Percentiles rank a stretch among this genome's conserved stretches.
Evolutionary conservation across 1,140 invertebrate species (phyloP).

Genomic region (Lepidurus arcticus): DNA sequence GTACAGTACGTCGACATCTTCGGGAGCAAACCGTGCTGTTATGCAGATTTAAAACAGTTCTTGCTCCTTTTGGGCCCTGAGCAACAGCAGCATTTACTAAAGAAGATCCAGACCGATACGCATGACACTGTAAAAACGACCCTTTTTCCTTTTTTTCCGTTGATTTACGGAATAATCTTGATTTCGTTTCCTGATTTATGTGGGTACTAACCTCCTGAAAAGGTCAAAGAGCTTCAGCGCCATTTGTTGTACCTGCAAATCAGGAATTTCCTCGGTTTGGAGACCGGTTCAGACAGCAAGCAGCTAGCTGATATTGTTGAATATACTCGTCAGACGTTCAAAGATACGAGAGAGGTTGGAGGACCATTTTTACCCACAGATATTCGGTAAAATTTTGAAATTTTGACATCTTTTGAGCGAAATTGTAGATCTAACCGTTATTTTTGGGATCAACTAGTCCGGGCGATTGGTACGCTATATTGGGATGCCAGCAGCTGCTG

Average conservation of each 20-base stretch:
- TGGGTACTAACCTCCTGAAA: slow-evolving; percentile 33
- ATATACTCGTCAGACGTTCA: not conserved
- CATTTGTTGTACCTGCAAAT: slow-evolving; percentile 66
- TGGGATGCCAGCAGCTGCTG: slow-evolving; percentile 67
- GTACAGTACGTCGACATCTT: slow-evolving; percentile 72
- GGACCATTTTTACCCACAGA: slow-evolving; percentile 29
- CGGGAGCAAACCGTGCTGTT: slow-evolving; percentile 73
- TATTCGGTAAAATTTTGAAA: slow-evolving; percentile 43
- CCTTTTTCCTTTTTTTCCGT: not conserved
- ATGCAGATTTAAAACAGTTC: slow-evolving; percentile 71
- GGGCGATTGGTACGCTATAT: slow-evolving; percentile 65
- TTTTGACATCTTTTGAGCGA: slow-evolving; percentile 36
- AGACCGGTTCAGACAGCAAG: slow-evolving; percentile 49
- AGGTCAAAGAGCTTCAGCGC: slow-evolving; percentile 60
- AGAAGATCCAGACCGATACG: slow-evolving; percentile 34
- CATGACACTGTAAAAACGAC: slow-evolving; percentile 35
- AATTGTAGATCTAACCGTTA: not conserved
- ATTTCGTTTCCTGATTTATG: not conserved
- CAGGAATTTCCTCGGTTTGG: slow-evolving; percentile 58
- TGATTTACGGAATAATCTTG: not conserved
- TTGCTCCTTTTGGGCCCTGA: slow-evolving; percentile 45
- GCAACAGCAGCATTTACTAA: slow-evolving; percentile 37
- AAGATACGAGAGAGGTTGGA: not conserved
- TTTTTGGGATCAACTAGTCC: slow-evolving; percentile 40
- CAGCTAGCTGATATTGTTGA: slow-evolving; percentile 34